Evolutionary conservation across 2,888 invertebrate genomes (phyloP).

Genomic region (Antitype chi): DNA sequence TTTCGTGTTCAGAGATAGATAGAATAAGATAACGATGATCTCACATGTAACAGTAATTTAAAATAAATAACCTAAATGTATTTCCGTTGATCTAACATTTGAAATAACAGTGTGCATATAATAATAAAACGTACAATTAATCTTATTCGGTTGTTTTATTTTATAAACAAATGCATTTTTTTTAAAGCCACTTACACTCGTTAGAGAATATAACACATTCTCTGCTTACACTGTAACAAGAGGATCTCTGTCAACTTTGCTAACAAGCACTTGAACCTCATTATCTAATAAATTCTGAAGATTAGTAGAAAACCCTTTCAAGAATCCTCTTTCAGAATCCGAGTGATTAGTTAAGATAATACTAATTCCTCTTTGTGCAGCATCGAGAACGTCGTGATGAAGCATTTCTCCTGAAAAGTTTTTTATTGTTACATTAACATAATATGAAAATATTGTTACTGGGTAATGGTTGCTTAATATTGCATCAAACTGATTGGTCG

Average conservation of each 20-base stretch:
- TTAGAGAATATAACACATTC: conserved; percentile 20
- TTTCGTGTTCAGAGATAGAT: conserved; percentile 63
- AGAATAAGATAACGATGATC: conserved; percentile 84
- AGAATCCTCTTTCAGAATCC: conserved; percentile 97
- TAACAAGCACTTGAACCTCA: conserved; percentile 92
- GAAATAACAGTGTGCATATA: conserved; percentile 54
- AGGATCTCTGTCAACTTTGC: conserved; percentile 94
- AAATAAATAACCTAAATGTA: conserved; percentile 50
- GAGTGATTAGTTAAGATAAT: conserved; percentile 98
- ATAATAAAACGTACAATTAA: conserved; percentile 65
- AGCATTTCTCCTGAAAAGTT: conserved; percentile 94
- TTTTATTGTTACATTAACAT: conserved; percentile 20
- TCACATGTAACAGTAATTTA: conserved; percentile 76
- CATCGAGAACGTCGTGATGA: conserved; percentile 98
- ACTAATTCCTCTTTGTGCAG: conserved; percentile 93
- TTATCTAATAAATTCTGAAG: conserved; percentile 83
- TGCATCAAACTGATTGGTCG: neutral
- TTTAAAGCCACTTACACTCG: neutral
- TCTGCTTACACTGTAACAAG: conserved; percentile 91
- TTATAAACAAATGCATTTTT: conserved; percentile 14
- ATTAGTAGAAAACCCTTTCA: conserved; percentile 90
- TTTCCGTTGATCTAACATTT: conserved; percentile 55
- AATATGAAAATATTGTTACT: neutral
- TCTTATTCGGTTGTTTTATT: conserved; percentile 53
- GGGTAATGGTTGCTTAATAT: neutral